These are phyloP conservation scores for Carlito syrichta DNA, from an alignment of 2,113 vertebrate species.

Conservation along the genomic window DNA sequence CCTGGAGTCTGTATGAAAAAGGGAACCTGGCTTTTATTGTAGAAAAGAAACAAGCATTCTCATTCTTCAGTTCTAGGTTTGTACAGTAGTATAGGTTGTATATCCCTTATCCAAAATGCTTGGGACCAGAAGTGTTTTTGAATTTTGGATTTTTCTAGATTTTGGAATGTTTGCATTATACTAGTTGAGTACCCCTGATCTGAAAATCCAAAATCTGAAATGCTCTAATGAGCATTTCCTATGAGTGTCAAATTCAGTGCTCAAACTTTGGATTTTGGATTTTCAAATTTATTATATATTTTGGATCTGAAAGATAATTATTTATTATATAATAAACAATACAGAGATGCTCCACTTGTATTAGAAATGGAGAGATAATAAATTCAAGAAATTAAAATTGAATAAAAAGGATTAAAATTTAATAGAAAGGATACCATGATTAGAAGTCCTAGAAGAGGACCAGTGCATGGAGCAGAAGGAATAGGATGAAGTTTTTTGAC, in stretches of 20 bases:
- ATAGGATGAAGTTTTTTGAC: background rate
- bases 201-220: background rate
- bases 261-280: too few species aligned
- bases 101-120: background rate
- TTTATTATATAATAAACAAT: too few species aligned
- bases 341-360: background rate
- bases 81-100: background rate
- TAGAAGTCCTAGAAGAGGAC: background rate
- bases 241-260: too few species aligned
- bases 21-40: background rate
- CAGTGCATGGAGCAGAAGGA: background rate
- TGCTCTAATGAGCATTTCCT: background rate
- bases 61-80: background rate
- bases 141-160: background rate
- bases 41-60: background rate
- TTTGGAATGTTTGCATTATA: background rate
- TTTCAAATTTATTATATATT: too few species aligned
- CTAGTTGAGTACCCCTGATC: background rate
- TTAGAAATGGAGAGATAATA: background rate
- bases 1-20: background rate
- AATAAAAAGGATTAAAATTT: too few species aligned
- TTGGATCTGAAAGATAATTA: too few species aligned
- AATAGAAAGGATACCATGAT: too few species aligned
- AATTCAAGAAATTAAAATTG: constrained; percentile 22
- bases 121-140: background rate